A percentile compares a stretch with the other conserved stretches of the same genome.
Conservation (phyloP, 1,140 invertebrate genomes). For the Alviniconcha marisindica region DNA sequence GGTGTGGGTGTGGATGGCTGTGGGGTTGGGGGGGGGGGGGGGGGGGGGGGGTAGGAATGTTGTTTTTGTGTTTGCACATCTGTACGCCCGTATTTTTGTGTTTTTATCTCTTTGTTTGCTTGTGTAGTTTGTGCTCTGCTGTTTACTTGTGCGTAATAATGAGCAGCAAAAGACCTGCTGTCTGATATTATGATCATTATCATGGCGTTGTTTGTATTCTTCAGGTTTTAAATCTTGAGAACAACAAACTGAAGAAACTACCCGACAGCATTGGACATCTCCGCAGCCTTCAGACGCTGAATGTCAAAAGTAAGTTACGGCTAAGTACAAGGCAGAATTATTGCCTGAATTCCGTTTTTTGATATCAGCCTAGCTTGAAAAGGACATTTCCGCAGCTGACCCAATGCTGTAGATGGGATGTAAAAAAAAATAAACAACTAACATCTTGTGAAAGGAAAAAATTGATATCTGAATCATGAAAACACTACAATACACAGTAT, state of each 20-base stretch:
- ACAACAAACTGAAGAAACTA: conserved; percentile 83
- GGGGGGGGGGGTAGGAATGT: neutral
- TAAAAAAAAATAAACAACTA: too few relatives aligned
- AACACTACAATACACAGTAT: too few relatives aligned
- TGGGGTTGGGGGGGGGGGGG: neutral
- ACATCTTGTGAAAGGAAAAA: too few relatives aligned
- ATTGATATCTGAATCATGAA: too few relatives aligned
- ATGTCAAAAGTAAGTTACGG: conserved; percentile 72
- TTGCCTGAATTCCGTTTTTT: too few relatives aligned
- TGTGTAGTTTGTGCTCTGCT: too few relatives aligned
- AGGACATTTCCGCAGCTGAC: too few relatives aligned
- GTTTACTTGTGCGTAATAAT: too few relatives aligned
- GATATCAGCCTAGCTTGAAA: too few relatives aligned
- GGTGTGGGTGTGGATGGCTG: neutral
- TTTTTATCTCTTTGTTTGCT: neutral
- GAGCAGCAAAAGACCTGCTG: too few relatives aligned
- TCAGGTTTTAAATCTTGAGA: conserved; percentile 82
- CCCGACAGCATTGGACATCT: conserved; percentile 82
- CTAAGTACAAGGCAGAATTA: too few relatives aligned
- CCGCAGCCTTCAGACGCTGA: conserved; percentile 73
- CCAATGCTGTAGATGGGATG: too few relatives aligned
- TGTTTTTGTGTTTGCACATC: neutral
- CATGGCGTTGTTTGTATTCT: conserved; percentile 43
- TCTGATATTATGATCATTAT: conserved; percentile 18
- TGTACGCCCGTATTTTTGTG: neutral